Base-by-base conservation (phyloP, 2,113 vertebrate genomes). In the Aplodontia rufa region DNA sequence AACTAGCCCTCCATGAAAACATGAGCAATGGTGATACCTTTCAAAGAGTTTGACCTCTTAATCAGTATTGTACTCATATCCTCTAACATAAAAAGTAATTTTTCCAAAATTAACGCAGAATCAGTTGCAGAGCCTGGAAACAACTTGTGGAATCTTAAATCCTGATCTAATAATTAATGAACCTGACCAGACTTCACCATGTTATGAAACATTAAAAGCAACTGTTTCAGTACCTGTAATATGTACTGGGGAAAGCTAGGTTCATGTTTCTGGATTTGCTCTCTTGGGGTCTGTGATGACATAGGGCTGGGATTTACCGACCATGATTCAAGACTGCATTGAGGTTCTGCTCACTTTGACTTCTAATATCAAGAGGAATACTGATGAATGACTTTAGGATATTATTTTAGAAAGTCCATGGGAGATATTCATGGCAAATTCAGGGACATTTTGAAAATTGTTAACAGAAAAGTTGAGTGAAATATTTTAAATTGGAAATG, bases 51-150 rank as follows among this genome's bases (percentile, higher is more conserved):
- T 84, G 40, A n/a, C 14, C 13, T 37, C 32, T 35, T 81, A 71
- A 49, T 10, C 8, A 79, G 24, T 22, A 3, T 35, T 88, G 4
- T 37, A 62, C 35, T 89, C 79, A 28, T 32, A 58, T 55, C 19
- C 19, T 75, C 51, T 95, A 51, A 55, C 69, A 79, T 0, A 85
- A 35, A 89, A 95, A 90, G 1, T 12, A 24, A 88, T 95, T 60
- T 8, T 85, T 88, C 40, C n/a, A 93, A 95, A 95, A 75, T 53
- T 45, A 42, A 86, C 11, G 62, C 14, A 40, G 80, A 84, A 92
- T 75, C 42, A 91, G 40, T 30, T 37, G 35, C 42, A 72, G 76
- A 89, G 81, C 19, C 8, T 64, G 28, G 40, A 85, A 85, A 45
- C 14, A 64, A 72, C 45, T 49, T 93, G 28, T 60, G 22, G 26